These are phyloP conservation scores for Diloba caeruleocephala DNA, from an alignment of 2,888 invertebrate species.

Conservation along the genomic window DNA sequence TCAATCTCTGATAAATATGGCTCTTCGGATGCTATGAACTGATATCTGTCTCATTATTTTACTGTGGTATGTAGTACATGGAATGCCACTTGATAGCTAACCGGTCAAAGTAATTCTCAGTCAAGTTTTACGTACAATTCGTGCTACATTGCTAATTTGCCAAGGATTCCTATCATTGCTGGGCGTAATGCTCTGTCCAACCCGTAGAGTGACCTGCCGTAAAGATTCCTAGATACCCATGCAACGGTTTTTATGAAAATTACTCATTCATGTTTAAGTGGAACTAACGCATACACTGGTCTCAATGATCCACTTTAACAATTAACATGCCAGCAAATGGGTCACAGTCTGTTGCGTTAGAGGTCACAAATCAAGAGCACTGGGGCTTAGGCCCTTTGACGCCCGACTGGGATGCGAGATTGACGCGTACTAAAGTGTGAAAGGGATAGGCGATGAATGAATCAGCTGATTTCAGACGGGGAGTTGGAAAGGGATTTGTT, in stretches of 20 bases:
- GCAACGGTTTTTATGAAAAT: not conserved
- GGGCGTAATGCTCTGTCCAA: not conserved
- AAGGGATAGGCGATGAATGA: constrained; percentile 42
- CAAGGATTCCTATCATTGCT: no score
- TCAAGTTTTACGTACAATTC: no score
- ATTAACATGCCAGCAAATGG: constrained; percentile 60
- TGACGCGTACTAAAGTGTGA: constrained; percentile 36
- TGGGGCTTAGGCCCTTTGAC: constrained; percentile 65
- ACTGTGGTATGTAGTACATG: no score
- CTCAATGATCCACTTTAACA: constrained; percentile 49
- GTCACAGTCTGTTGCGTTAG: constrained; percentile 70
- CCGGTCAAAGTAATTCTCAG: no score
- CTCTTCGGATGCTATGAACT: no score
- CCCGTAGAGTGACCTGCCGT: not conserved
- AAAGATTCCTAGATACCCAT: not conserved
- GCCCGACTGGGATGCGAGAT: constrained; percentile 50
- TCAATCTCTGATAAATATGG: no score
- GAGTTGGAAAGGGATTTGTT: constrained; percentile 24
- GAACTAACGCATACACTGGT: constrained; percentile 12
- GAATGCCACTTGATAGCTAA: no score
- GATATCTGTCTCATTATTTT: no score
- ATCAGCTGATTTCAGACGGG: constrained; percentile 54
- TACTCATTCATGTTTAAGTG: constrained; percentile 22
- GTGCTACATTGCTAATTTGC: no score
- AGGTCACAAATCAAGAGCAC: constrained; percentile 69